Evolutionary conservation across 2,113 vertebrate genomes (phyloP), one percentile per base, ranked within the genome.

Genomic region (Brachyhypopomus gauderio): DNA sequence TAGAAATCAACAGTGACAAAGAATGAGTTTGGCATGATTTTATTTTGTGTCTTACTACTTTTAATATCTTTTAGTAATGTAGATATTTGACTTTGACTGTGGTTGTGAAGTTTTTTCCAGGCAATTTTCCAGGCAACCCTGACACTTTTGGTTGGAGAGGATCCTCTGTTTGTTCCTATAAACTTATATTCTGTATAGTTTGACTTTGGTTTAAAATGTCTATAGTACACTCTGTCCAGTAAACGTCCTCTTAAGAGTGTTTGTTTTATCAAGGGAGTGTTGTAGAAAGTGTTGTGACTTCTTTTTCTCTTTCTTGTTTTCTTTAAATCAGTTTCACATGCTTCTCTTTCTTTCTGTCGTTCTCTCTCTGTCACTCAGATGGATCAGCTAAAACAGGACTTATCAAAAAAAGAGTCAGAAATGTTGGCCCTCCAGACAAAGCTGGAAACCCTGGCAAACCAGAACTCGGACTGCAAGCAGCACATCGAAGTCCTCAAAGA

Each of bases 401-500:
- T 98, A 89, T 97, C 94, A 87, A 98, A 95, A 93, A 99, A 98
- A 89, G 97, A 99, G 86, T 94, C 96, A 5, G 97, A 99, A 93
- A 96, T 97, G 93, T 95, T 98, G 94, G 95, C 96, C 88, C 95
- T 98, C 94, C 97, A 99, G 94, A 99, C 98, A 89, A 98, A 98
- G 92, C 94, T 98, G 71, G 97, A 99, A 90, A 97, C 98, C 8
- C 93, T 99, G 91, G 96, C 94, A 93, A 98, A 99, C 95, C 98
- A 99, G 91, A 99, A 99, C 91, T 98, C 97, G 9, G 97, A 99
- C 94, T 97, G 95, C 93, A 98, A 98, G 89, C 96, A 99, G 92
- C 97, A 99, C 92, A 98, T 99, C 66, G 96, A 99, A 91, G 97
- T 99, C 92, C 94, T 99, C 84, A 99, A 99, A 93, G 98, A 99